Base-by-base conservation (phyloP, 2,888 invertebrate genomes). In the Xestia xanthographa region DNA sequence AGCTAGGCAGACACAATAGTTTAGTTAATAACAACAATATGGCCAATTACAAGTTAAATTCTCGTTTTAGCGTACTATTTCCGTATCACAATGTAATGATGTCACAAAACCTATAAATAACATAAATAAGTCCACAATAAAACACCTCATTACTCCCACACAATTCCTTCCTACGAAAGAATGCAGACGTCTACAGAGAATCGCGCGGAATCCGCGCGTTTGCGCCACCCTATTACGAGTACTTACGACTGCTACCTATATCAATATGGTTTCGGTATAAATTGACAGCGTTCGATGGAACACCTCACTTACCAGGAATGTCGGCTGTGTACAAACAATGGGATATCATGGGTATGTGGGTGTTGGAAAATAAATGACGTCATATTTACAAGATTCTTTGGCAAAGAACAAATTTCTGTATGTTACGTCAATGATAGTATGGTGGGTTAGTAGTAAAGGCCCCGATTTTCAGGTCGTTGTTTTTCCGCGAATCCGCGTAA, bases 201-300 rank as follows among this genome's bases (percentile, higher is more conserved):
- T 43, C 62, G 71, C 60, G 48, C 26, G 86, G 82, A 66, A 76
- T 82, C 34, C 82, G 41, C 70, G 22, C 66, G 56, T 2, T 26
- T 50, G 26, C 56, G 69, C 62, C 82, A 60, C 26, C 17, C 38
- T 34, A 68, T 53, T 3, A 56, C 56, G 8, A 58, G 58, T 78
- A 69, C 5, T 34, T 45, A 12, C 26, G 65, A 43, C 50, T 45
- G 77, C 76, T 4, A 34, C 34, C 34, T 66, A 41, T 67, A 41
- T 67, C 82, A 70, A 67, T 82, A 82, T 60, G 53, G n/a, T 12
- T 29, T n/a, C 29, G 26, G 22, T 38, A 75, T 60, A 63, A 85
- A 75, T 81, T 81, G 81, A 82, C 69, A 85, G 75, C 62, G 45
- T 75, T 85, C 82, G n/a, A 34, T 17, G 17, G 34, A 22, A 80